Evolutionary conservation across 2,113 vertebrate genomes (phyloP).

Genomic region (Hepsetus odoe): DNA sequence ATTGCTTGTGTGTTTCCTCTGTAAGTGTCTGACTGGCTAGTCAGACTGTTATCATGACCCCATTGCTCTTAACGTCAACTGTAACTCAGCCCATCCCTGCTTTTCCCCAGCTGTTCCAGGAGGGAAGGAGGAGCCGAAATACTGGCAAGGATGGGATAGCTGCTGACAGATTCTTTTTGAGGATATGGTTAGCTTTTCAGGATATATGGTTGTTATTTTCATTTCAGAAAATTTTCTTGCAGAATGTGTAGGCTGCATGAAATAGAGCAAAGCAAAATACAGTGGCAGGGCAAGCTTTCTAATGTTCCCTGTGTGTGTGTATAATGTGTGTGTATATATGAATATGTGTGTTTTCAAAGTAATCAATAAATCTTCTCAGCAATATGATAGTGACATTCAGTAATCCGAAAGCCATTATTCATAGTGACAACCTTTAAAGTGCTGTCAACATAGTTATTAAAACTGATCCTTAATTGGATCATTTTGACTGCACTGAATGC

Average conservation of each 20-base stretch:
- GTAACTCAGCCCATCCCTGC: background rate
- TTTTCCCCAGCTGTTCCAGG: conserved; percentile 18
- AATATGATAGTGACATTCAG: no score
- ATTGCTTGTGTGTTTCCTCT: background rate
- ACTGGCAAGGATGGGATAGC: background rate
- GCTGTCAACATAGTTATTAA: background rate
- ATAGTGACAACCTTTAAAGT: background rate
- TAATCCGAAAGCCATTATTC: no score
- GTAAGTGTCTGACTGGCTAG: background rate
- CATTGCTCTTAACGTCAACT: background rate
- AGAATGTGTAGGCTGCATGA: conserved; percentile 42
- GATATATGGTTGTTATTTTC: conserved; percentile 57
- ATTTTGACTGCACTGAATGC: background rate
- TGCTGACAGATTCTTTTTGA: conserved; percentile 63
- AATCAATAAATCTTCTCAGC: no score
- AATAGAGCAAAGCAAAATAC: background rate
- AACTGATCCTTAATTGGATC: background rate
- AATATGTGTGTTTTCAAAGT: no score
- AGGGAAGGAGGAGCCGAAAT: background rate
- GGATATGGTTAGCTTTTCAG: conserved; percentile 54
- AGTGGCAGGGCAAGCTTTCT: background rate
- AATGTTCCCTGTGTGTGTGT: background rate
- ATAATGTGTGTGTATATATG: no score
- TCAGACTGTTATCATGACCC: background rate
- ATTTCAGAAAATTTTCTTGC: conserved; percentile 41